Conservation (phyloP, 2,888 invertebrate genomes). For the Lamellibrachia satsuma region DNA sequence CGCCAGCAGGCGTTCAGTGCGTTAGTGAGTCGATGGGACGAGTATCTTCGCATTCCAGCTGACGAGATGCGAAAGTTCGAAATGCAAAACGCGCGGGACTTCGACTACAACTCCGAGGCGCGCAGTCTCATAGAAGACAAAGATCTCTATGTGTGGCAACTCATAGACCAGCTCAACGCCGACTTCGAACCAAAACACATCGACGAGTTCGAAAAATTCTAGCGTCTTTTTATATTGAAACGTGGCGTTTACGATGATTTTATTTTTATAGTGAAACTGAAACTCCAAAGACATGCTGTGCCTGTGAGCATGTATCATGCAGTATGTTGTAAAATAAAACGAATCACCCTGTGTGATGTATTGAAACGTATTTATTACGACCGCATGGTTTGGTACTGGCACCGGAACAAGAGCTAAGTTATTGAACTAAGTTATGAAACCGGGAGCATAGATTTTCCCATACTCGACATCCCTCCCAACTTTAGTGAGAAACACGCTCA, state of each 20-base stretch:
- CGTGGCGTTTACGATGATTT: neutral
- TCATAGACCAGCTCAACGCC: slow-evolving; percentile 1
- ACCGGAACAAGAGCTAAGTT: too few relatives aligned
- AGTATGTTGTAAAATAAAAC: too few relatives aligned
- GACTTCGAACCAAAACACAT: slow-evolving; percentile 1
- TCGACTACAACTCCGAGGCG: neutral
- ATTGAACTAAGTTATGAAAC: too few relatives aligned
- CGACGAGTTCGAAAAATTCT: neutral
- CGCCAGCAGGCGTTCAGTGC: neutral
- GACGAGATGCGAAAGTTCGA: neutral
- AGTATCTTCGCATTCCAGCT: neutral
- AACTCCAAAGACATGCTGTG: too few relatives aligned
- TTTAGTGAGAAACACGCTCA: too few relatives aligned
- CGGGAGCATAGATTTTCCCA: too few relatives aligned
- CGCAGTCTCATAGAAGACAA: neutral
- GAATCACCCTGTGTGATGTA: too few relatives aligned
- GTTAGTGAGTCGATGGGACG: neutral
- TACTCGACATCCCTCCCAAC: too few relatives aligned
- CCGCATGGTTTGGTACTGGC: too few relatives aligned
- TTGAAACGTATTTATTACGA: too few relatives aligned
- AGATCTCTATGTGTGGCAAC: neutral
- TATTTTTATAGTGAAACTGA: neutral
- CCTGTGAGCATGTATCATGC: too few relatives aligned
- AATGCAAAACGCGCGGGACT: neutral
- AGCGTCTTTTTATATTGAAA: neutral